A percentile compares a stretch with the other conserved stretches of the same genome.
Conservation (phyloP, 2,888 invertebrate genomes). For the Exephanes ischioxanthus region DNA sequence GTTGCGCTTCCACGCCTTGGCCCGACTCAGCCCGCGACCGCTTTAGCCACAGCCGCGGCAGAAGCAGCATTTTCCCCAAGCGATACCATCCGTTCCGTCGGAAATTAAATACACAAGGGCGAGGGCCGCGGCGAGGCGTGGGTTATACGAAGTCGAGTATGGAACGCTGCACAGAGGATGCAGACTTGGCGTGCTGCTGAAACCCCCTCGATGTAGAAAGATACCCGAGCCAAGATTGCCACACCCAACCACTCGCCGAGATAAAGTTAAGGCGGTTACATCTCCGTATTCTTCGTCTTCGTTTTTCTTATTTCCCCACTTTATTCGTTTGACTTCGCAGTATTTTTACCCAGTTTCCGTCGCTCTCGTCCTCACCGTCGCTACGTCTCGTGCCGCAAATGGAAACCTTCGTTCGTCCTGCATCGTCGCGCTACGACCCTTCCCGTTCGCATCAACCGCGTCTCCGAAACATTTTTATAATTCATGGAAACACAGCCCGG, state of each 20-base stretch:
- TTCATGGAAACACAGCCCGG: constrained; percentile 40
- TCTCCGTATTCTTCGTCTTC: constrained; percentile 54
- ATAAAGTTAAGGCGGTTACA: constrained; percentile 75
- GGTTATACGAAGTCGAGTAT: constrained; percentile 3
- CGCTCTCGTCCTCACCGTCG: constrained; percentile 28
- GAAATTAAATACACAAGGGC: constrained; percentile 82
- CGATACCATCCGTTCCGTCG: constrained; percentile 80
- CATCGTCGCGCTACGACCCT: constrained; percentile 42
- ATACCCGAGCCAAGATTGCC: constrained; percentile 71
- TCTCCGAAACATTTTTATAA: constrained; percentile 44
- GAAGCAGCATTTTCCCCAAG: constrained; percentile 66
- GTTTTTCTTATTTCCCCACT: constrained; percentile 35
- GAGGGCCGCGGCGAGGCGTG: constrained; percentile 31
- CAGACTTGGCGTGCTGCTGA: constrained; percentile 45
- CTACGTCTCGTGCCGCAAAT: constrained; percentile 33
- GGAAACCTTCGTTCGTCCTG: constrained; percentile 57
- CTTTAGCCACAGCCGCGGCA: constrained; percentile 53
- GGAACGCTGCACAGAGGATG: constrained; percentile 4
- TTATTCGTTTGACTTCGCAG: constrained; percentile 21
- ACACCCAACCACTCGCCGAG: constrained; percentile 80
- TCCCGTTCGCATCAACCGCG: constrained; percentile 14
- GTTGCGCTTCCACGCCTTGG: constrained; percentile 59
- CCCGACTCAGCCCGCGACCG: constrained; percentile 52
- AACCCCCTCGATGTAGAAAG: constrained; percentile 45
- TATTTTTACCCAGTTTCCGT: constrained; percentile 11